phyloP scores from a whole-genome alignment of 2,888 invertebrate species.

The Hartigia nigra region DNA sequence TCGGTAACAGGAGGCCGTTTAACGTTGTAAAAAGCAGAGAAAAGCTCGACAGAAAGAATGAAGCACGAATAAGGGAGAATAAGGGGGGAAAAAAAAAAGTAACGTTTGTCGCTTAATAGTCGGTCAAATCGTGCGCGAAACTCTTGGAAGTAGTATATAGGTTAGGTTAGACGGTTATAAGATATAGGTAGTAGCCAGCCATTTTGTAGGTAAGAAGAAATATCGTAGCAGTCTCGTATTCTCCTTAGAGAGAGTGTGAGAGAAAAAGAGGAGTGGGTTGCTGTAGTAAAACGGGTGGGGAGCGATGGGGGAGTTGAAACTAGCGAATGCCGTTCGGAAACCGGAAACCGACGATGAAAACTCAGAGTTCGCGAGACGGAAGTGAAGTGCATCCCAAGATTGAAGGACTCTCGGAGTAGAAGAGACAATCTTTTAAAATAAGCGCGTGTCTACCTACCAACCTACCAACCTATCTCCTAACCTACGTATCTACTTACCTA shows the following conservation, averaged over 20 bases:
- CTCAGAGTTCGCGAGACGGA: neutral
- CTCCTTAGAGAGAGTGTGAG: neutral
- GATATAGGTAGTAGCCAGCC: neutral
- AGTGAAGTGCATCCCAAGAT: slow-evolving; percentile 36
- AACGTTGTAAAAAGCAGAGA: slow-evolving; percentile 27
- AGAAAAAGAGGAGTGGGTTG: neutral
- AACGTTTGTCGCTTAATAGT: slow-evolving; percentile 44
- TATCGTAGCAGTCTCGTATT: neutral
- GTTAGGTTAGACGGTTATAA: neutral
- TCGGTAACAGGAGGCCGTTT: slow-evolving; percentile 43
- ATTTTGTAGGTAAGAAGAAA: neutral
- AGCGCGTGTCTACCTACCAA: slow-evolving; percentile 27
- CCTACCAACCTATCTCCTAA: neutral
- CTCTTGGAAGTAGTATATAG: neutral
- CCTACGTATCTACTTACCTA: too few relatives aligned
- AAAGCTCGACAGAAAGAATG: slow-evolving; percentile 21
- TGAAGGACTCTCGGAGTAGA: slow-evolving; percentile 37
- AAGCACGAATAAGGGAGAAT: slow-evolving; percentile 20
- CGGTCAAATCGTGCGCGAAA: slow-evolving; percentile 44
- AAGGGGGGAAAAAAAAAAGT: slow-evolving; percentile 29
- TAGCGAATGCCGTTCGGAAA: neutral
- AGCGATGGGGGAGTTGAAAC: too few relatives aligned
- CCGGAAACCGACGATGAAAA: neutral
- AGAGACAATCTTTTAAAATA: slow-evolving; percentile 50
- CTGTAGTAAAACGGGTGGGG: neutral